Conservation (phyloP, 2,888 invertebrate species). For the Zygogramma bicolorata region DNA sequence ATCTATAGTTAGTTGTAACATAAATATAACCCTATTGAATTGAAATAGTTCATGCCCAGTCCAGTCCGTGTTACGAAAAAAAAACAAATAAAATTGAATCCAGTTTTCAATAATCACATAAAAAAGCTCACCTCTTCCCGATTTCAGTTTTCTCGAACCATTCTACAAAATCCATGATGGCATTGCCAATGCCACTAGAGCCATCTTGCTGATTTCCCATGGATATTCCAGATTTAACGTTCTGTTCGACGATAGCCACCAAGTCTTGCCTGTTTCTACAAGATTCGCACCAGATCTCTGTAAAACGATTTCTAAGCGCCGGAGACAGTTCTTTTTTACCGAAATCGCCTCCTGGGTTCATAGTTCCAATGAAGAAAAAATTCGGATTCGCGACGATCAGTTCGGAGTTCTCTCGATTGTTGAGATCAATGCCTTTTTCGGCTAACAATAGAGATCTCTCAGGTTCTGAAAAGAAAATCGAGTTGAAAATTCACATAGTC, state of each 20-base stretch:
- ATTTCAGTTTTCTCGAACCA: constrained; percentile 80
- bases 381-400: constrained; percentile 76
- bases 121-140: constrained; percentile 70
- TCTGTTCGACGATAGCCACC: constrained; percentile 83
- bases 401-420: constrained; percentile 67
- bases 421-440: constrained; percentile 84
- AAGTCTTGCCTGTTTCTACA: constrained; percentile 81
- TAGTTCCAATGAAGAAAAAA: constrained; percentile 95
- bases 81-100: neutral
- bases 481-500: constrained; percentile 11
- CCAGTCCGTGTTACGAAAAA: too few species aligned
- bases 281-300: constrained; percentile 97
- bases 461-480: constrained; percentile 73
- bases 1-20: too few species aligned
- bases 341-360: constrained; percentile 99
- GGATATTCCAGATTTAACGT: constrained; percentile 72
- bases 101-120: neutral
- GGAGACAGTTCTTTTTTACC: constrained; percentile 99
- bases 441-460: constrained; percentile 91
- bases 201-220: constrained; percentile 70
- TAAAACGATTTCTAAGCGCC: constrained; percentile 95
- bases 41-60: too few species aligned
- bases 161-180: constrained; percentile 84
- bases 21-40: too few species aligned
- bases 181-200: constrained; percentile 73